Base-by-base conservation (phyloP, 2,113 vertebrate genomes). In the Chloroceryle aenea region DNA sequence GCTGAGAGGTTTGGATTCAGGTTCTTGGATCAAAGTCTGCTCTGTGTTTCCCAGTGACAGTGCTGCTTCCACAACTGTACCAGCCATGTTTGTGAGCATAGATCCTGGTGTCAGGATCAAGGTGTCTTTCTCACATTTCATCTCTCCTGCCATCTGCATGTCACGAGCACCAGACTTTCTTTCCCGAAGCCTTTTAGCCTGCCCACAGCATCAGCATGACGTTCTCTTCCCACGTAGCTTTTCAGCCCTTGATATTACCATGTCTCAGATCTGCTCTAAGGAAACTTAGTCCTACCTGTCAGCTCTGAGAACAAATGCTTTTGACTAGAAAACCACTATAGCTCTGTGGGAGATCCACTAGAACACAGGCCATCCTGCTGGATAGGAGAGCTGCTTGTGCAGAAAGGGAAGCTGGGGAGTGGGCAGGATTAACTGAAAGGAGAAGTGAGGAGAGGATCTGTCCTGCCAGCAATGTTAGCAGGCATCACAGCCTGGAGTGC, bases 101-200 rank as follows among this genome's bases (percentile, higher is more conserved):
- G 62, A 18, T 71, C 32, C 62, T 84, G 50, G 15, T 4, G 0
- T 43, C 2, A 0, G 45, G 15, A 47, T 52, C 30, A 42, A 17
- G 2, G 0, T 1, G 0, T 55, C 45, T 81, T 61, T 59, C 68
- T 21, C 1, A 0, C 2, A 1, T 72, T 83, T 42, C 50, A 36
- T 66, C 63, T 58, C 12, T 21, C 64, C 64, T 73, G 50, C 69
- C 25, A 14, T 20, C 52, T 75, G 34, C 74, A 6, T 26, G 13
- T 58, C 42, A n/a, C 0, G 0, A 85, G 42, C 47, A 7, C 12
- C 27, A 55, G 2, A 12, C 50, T 87, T 66, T 43, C 32, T 62
- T 53, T 81, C 22, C 38, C 40, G 73, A 72, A 77, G 50, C 53
- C 36, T 67, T 55, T 48, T 55, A 66, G 40, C 36, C 64, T 71